phyloP scores from a whole-genome alignment of 2,797 vertebrate species.

The Hyperoplus immaculatus region DNA sequence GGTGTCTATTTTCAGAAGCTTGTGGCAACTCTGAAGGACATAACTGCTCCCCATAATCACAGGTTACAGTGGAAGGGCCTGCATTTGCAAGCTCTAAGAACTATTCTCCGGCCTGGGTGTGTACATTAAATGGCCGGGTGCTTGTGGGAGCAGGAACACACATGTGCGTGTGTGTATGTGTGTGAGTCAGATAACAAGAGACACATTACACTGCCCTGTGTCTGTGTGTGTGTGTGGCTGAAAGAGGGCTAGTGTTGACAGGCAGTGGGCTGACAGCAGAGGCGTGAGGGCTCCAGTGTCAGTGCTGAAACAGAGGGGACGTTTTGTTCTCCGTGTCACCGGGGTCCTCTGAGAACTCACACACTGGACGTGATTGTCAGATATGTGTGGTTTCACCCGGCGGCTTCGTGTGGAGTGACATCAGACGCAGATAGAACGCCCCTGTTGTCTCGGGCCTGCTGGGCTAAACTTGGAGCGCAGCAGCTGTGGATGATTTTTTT shows the following conservation, averaged over 20 bases:
- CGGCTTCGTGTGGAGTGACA: slow-evolving; percentile 74
- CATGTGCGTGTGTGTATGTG: slow-evolving; percentile 56
- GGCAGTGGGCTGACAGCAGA: slow-evolving; percentile 71
- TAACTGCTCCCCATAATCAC: slow-evolving; percentile 84
- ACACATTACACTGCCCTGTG: slow-evolving; percentile 63
- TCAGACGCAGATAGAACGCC: slow-evolving; percentile 71
- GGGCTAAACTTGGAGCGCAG: slow-evolving; percentile 43
- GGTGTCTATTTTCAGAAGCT: slow-evolving; percentile 87
- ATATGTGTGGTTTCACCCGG: slow-evolving; percentile 60
- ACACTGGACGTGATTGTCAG: slow-evolving; percentile 79
- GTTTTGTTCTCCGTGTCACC: slow-evolving; percentile 74
- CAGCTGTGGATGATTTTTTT: slow-evolving; percentile 37
- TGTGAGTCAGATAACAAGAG: slow-evolving; percentile 63
- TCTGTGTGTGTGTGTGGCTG: slow-evolving; percentile 63
- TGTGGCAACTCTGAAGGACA: slow-evolving; percentile 82
- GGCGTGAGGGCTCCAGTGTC: slow-evolving; percentile 68
- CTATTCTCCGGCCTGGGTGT: slow-evolving; percentile 77
- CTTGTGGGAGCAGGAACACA: slow-evolving; percentile 57
- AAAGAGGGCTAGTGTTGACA: slow-evolving; percentile 75
- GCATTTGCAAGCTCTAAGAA: slow-evolving; percentile 76
- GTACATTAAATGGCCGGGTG: slow-evolving; percentile 68
- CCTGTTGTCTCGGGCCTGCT: slow-evolving; percentile 54
- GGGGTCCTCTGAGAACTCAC: slow-evolving; percentile 59
- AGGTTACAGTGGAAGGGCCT: slow-evolving; percentile 77
- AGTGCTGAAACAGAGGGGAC: slow-evolving; percentile 66